phyloP scores from a whole-genome alignment of 1,140 invertebrate species.

The Formica selysi region DNA sequence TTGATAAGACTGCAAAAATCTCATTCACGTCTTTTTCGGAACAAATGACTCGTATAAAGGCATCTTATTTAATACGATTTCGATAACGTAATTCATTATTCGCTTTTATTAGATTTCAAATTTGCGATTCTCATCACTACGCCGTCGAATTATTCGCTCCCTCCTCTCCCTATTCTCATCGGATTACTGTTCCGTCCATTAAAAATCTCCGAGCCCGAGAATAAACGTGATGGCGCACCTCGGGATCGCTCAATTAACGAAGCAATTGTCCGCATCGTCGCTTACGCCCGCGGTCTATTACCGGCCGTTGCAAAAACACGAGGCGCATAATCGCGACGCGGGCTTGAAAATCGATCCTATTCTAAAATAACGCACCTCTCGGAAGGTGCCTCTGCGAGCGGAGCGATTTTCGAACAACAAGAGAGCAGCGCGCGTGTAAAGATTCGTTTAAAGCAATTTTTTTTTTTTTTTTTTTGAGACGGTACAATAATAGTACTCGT shows the following conservation, averaged over 20 bases:
- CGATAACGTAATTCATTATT: background rate
- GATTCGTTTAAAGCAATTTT: background rate
- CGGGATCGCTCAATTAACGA: conserved; percentile 53
- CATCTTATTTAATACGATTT: background rate
- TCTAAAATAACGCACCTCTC: conserved; percentile 7
- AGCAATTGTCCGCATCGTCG: conserved; percentile 46
- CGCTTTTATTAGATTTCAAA: conserved; percentile 28
- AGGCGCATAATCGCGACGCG: conserved; percentile 33
- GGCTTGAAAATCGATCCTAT: conserved; percentile 27
- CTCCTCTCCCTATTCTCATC: background rate
- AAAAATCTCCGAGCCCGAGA: conserved; percentile 44
- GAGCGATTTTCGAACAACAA: conserved; percentile 35
- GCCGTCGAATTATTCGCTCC: conserved; percentile 16
- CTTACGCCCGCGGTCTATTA: conserved; percentile 57
- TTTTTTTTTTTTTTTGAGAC: conserved; percentile 23
- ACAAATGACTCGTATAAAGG: background rate
- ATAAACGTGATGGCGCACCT: conserved; percentile 50
- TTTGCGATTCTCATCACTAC: background rate
- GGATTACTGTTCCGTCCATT: conserved; percentile 47
- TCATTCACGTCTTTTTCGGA: conserved; percentile 5
- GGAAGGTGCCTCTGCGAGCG: background rate
- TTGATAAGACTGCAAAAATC: background rate
- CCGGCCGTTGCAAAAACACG: conserved; percentile 42
- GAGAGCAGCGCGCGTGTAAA: background rate
- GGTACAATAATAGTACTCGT: background rate